Evolutionary conservation across 2,797 vertebrate species (phyloP).

Genomic region (Zalophus californianus): DNA sequence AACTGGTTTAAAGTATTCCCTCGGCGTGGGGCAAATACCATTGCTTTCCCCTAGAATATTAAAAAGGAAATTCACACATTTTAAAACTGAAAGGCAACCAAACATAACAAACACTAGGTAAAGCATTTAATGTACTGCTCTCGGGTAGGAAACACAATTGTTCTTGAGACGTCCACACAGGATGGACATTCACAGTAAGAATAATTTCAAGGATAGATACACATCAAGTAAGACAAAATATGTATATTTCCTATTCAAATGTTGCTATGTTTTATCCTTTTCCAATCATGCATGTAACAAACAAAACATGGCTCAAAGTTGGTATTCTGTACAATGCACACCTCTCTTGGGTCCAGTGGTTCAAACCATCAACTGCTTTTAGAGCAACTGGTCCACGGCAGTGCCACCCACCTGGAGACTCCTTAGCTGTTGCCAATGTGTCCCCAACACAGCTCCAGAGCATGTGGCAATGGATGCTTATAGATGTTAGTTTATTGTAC

Average conservation of each 20-base stretch:
- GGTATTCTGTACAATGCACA: neutral
- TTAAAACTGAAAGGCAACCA: conserved; percentile 82
- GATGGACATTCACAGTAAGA: conserved; percentile 47
- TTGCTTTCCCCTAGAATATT: conserved; percentile 92
- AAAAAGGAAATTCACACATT: conserved; percentile 86
- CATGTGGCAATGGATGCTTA: neutral
- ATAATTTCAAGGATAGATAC: neutral
- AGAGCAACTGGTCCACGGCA: neutral
- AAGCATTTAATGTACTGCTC: conserved; percentile 67
- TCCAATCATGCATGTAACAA: neutral
- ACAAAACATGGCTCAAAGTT: neutral
- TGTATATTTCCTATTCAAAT: neutral
- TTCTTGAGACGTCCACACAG: conserved; percentile 45
- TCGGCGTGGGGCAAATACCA: conserved; percentile 96
- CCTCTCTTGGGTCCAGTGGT: neutral
- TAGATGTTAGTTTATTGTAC: neutral
- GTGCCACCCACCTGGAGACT: neutral
- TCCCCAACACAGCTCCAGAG: neutral
- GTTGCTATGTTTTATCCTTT: neutral
- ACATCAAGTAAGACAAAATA: neutral
- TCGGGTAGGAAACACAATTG: conserved; percentile 63
- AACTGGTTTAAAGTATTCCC: conserved; percentile 96
- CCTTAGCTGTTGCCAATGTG: neutral
- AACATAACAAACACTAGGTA: conserved; percentile 68
- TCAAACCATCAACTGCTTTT: neutral